Evolutionary conservation across 2,888 invertebrate genomes (phyloP).

Genomic region (Bombyx huttoni): DNA sequence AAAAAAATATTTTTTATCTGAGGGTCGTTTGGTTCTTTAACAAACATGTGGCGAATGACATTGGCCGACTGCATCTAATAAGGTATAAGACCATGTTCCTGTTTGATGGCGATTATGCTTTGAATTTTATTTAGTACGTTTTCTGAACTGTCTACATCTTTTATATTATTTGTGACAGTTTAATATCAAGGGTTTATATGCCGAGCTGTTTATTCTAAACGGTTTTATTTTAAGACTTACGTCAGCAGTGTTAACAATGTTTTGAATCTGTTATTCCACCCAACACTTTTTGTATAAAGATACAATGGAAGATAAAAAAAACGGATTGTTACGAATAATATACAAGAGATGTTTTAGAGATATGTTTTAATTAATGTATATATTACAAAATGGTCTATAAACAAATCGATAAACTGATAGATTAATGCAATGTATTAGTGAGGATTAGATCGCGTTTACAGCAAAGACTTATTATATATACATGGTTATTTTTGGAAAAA

Average conservation of each 20-base stretch:
- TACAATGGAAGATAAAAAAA: not conserved
- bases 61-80: not conserved
- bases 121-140: not conserved
- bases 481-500: slow-evolving; percentile 48
- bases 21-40: not conserved
- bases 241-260: not conserved
- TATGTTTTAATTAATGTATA: not conserved
- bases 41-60: slow-evolving; percentile 1
- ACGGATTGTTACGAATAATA: not conserved
- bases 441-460: slow-evolving; percentile 9
- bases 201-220: not conserved
- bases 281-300: not conserved
- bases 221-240: not conserved
- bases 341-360: not conserved
- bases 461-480: slow-evolving; percentile 16
- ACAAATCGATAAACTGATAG: not conserved
- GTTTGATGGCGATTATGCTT: not conserved
- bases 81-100: not conserved
- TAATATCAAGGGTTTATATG: too few relatives aligned
- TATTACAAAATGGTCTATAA: not conserved
- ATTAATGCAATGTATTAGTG: not conserved
- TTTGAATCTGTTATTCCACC: not conserved
- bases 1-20: not conserved
- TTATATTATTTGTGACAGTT: too few relatives aligned
- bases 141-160: too few relatives aligned